Evolutionary conservation across 1,140 invertebrate genomes (phyloP).

Genomic region (Diabrotica virgifera): DNA sequence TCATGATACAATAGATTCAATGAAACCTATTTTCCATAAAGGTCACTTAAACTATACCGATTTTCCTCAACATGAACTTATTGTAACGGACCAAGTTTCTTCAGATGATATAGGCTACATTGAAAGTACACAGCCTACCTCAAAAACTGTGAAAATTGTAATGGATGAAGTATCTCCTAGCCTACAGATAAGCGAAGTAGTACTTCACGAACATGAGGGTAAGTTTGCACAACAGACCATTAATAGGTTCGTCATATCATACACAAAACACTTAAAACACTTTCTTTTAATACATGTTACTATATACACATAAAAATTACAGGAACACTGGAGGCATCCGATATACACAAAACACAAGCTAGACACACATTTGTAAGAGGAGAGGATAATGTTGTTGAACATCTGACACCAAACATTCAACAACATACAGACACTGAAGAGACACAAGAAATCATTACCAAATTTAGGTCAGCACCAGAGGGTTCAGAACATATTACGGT

Average conservation of each 20-base stretch:
- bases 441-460: conserved; percentile 56
- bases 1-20: conserved; percentile 35
- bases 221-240: conserved; percentile 45
- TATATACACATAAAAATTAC: conserved; percentile 34
- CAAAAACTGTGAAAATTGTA: conserved; percentile 37
- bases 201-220: conserved; percentile 53
- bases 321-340: conserved; percentile 45
- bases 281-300: conserved; percentile 3
- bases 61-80: conserved; percentile 49
- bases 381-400: conserved; percentile 37
- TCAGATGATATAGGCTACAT: conserved; percentile 49
- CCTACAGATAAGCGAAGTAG: conserved; percentile 48
- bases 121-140: conserved; percentile 33
- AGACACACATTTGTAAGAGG: conserved; percentile 41
- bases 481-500: conserved; percentile 51
- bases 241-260: conserved; percentile 10
- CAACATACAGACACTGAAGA: conserved; percentile 49
- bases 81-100: conserved; percentile 52
- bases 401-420: conserved; percentile 35
- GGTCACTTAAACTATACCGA: conserved; percentile 45
- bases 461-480: conserved; percentile 52
- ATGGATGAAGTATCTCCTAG: conserved; percentile 38
- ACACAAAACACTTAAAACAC: conserved; percentile 25
- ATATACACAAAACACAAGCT: conserved; percentile 45
- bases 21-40: conserved; percentile 48